These are phyloP conservation scores for Leptodirus hochenwartii DNA, from an alignment of 2,888 invertebrate genomes.

Conservation along the genomic window DNA sequence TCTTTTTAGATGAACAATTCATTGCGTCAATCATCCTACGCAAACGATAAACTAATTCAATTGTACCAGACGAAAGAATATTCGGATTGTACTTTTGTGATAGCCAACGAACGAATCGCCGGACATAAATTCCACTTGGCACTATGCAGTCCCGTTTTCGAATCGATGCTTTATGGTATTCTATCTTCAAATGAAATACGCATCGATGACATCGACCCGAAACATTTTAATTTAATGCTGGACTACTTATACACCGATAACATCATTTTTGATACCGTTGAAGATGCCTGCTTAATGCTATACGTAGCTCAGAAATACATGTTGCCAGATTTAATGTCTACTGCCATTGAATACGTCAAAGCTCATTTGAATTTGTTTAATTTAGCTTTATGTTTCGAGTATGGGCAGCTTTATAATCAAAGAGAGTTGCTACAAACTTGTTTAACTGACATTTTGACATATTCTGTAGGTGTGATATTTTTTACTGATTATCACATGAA, in stretches of 20 bases:
- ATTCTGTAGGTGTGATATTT: constrained; percentile 33
- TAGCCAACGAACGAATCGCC: constrained; percentile 31
- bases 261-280: constrained; percentile 33
- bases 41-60: constrained; percentile 11
- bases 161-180: constrained; percentile 47
- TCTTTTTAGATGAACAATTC: too few species aligned
- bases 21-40: constrained; percentile 11
- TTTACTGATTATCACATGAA: constrained; percentile 31
- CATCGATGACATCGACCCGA: constrained; percentile 39
- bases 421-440: constrained; percentile 31
- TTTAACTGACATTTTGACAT: constrained; percentile 35
- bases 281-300: constrained; percentile 40
- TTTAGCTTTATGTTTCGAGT: constrained; percentile 38
- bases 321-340: constrained; percentile 31
- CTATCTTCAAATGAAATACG: constrained; percentile 30
- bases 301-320: constrained; percentile 50
- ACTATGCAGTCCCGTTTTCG: constrained; percentile 48
- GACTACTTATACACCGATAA: constrained; percentile 43
- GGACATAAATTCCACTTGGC: constrained; percentile 44
- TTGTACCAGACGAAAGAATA: constrained; percentile 14
- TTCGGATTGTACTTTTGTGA: constrained; percentile 38
- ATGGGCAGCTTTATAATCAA: constrained; percentile 40
- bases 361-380: constrained; percentile 36
- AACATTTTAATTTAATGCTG: constrained; percentile 38
- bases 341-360: constrained; percentile 34